These are phyloP conservation scores for Heterodera filipjevi DNA, from an alignment of 2,888 invertebrate species.

Conservation along the genomic window DNA sequence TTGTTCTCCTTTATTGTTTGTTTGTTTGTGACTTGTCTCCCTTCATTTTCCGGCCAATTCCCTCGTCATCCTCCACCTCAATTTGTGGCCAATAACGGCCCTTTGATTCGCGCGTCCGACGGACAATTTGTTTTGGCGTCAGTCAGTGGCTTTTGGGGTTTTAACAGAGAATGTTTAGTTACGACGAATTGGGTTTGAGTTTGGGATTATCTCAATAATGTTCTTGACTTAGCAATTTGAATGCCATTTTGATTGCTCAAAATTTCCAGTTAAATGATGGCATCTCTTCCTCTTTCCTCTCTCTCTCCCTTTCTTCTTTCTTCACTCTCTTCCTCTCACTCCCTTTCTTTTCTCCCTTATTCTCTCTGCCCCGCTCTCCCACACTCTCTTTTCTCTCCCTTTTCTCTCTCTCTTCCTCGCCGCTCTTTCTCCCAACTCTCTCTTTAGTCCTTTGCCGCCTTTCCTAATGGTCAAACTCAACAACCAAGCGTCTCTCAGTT, in stretches of 20 bases:
- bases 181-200: too few species aligned
- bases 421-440: not conserved
- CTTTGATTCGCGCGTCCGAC: slow-evolving; percentile 23
- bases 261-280: too few species aligned
- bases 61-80: not conserved
- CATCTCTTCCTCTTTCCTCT: not conserved
- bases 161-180: too few species aligned
- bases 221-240: too few species aligned
- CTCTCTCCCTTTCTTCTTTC: too few species aligned
- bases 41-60: not conserved
- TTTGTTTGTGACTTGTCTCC: not conserved
- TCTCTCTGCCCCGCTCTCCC: not conserved
- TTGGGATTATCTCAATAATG: not conserved
- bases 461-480: not conserved
- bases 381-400: not conserved
- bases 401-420: not conserved
- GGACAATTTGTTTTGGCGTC: slow-evolving; percentile 28
- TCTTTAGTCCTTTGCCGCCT: not conserved
- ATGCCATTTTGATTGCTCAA: too few species aligned
- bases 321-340: not conserved
- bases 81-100: slow-evolving; percentile 29
- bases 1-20: not conserved
- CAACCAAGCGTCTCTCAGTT: not conserved
- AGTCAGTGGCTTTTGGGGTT: not conserved
- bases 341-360: not conserved